Base-by-base conservation (phyloP, 2,113 vertebrate genomes). In the Anas platyrhynchos region DNA sequence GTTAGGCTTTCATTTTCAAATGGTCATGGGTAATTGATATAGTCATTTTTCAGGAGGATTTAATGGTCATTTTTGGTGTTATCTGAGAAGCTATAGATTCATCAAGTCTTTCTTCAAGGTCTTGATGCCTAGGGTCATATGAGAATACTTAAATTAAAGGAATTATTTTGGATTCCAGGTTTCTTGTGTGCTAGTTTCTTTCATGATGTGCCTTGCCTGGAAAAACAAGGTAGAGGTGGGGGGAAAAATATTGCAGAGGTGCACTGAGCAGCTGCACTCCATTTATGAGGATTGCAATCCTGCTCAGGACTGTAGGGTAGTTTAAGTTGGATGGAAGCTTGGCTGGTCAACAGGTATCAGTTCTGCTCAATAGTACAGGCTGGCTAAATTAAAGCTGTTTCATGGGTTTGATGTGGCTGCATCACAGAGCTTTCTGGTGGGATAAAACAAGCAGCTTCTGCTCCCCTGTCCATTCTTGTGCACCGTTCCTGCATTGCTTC, bases 21-120 rank as follows among this genome's bases (percentile, higher is more conserved):
- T 87, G 54, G 56, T 43, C 41, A 59, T 66, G 78, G 27, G 32
- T 85, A 93, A 92, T 93, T 94, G 72, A 94, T 83, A 63, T 17
- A 55, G 61, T 76, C 54, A 22, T 27, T 86, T 78, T 50, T 59
- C 34, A 65, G 41, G 29, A 65, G 61, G 32, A 48, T 75, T 77
- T 76, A 73, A 0, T 63, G 6, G 4, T 71, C 23, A 52, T 78
- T 77, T 96, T 59, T 84, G 80, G 59, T 81, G 50, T 93, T 94
- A 83, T 13, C n/a, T 85, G 87, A 44, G 59, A 85, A 92, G 50
- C 41, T 65, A 20, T 29, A 38, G 38, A 8, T n/a, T 66, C 26
- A 75, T 44, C 18, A 4, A 0, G 1, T 11, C 1, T 44, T 62
- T 90, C 41, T 90, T 22, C 27, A 43, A 22, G 11, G 12, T 59